Evolutionary conservation across 2,888 invertebrate species (phyloP), one percentile per base, ranked within the genome.

Genomic region (Phorcus lineatus): DNA sequence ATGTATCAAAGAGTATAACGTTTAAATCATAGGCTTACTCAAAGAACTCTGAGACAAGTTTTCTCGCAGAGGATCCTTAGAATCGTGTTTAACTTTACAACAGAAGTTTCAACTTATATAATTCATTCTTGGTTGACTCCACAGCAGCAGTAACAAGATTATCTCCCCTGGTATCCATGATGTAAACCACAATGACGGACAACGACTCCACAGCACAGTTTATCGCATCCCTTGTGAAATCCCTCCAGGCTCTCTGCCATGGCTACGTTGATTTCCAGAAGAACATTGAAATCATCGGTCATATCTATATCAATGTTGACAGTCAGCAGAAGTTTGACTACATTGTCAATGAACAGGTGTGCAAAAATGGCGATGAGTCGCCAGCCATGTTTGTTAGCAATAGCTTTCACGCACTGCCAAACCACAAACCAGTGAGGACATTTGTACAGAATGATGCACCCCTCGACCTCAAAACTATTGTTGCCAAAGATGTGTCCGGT

Each of bases 221-320:
- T 40, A 55, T 76, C 54, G 7, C 53, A 13, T 76, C 76, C 16
- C 54, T 76, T 24, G 76, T 76, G 28, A 55, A 76, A 55, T 76
- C 76, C 19, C 55, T 76, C 9, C 76, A 76, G 36, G 54, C 76
- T 11, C 55, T 76, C 28, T 76, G 76, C 55, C 76, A 76, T 55
- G 76, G 76, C 17, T 76, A 76, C 24, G 76, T 76, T 24, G 76
- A 76, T n/a, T 76, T 76, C n/a, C 55, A 55, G 31, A 53, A 76
- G 36, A 76, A 55, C 54, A 55, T 76, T 76, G 76, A 76, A 40
- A 76, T 76, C 31, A 76, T 76, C 54, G 76, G 76, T 19, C 76
- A 76, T 28, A 53, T 76, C 11, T 76, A 76, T 31, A 28, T 76
- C n/a, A 76, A 76, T 22, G 55, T 76, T 54, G 76, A 76, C 76